Conservation (phyloP, 2,113 vertebrate genomes). For the Phalacrocorax carbo region DNA sequence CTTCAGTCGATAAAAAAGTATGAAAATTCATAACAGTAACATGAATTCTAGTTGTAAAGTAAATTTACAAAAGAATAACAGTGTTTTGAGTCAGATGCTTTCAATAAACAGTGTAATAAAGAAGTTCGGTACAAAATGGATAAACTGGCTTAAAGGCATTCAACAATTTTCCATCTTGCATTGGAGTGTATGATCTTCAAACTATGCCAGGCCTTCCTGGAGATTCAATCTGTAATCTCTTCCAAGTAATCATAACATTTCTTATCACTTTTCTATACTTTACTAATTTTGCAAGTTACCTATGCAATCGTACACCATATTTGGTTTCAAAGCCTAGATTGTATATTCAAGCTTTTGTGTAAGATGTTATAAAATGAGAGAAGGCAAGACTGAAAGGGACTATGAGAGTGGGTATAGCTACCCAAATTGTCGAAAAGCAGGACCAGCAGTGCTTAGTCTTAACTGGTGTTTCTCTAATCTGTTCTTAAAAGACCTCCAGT, state of each 20-base stretch:
- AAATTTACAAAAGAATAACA: background rate
- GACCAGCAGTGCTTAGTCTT: background rate
- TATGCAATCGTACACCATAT: background rate
- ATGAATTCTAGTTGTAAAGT: background rate
- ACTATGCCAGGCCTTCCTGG: background rate
- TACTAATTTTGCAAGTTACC: background rate
- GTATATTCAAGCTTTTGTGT: background rate
- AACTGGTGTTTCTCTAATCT: background rate
- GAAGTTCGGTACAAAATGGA: background rate
- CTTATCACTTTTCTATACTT: background rate
- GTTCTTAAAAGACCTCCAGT: background rate
- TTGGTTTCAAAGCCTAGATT: background rate
- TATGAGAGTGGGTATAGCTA: background rate
- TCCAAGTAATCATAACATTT: background rate
- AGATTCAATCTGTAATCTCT: rapidly evolving
- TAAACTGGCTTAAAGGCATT: background rate
- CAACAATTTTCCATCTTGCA: background rate
- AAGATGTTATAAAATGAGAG: background rate
- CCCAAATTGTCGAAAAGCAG: background rate
- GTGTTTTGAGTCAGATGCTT: background rate
- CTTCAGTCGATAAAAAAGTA: background rate
- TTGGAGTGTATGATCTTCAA: background rate
- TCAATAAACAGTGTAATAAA: background rate
- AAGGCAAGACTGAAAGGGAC: background rate
- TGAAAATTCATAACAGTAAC: background rate